phyloP scores from a whole-genome alignment of 2,888 invertebrate genomes.

The Luperina nickerlii region DNA sequence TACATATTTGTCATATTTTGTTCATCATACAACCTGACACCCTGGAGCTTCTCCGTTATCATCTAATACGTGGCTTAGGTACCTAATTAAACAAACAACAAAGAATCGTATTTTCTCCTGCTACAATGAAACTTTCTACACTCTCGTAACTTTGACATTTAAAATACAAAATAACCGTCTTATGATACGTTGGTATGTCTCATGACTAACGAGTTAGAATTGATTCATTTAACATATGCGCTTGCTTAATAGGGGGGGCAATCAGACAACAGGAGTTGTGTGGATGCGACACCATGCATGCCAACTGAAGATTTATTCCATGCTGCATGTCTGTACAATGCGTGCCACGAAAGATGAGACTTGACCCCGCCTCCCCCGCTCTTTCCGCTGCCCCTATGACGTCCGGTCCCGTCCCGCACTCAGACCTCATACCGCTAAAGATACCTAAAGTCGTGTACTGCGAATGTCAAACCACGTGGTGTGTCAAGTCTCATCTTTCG shows the following conservation, averaged over 20 bases:
- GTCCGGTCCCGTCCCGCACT: no score
- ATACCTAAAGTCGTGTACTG: no score
- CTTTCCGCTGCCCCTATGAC: no score
- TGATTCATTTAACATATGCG: conserved; percentile 74
- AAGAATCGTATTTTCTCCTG: not conserved
- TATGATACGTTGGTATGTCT: conserved; percentile 47
- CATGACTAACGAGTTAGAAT: conserved; percentile 71
- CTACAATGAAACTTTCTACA: not conserved
- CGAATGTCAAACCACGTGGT: no score
- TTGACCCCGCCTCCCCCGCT: no score
- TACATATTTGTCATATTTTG: no score
- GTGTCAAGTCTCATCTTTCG: no score
- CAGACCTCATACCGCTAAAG: no score
- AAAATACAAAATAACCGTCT: conserved; percentile 8
- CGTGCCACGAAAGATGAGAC: no score
- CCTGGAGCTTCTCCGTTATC: not conserved
- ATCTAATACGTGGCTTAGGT: not conserved
- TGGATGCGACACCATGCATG: conserved; percentile 39
- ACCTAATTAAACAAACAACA: not conserved
- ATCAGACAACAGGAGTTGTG: conserved; percentile 25
- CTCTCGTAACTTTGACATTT: conserved; percentile 6
- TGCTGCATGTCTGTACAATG: no score
- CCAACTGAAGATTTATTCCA: not conserved
- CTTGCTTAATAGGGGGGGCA: conserved; percentile 53
- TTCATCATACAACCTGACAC: not conserved